phyloP scores from a whole-genome alignment of 2,113 vertebrate species.

The Felis chaus region DNA sequence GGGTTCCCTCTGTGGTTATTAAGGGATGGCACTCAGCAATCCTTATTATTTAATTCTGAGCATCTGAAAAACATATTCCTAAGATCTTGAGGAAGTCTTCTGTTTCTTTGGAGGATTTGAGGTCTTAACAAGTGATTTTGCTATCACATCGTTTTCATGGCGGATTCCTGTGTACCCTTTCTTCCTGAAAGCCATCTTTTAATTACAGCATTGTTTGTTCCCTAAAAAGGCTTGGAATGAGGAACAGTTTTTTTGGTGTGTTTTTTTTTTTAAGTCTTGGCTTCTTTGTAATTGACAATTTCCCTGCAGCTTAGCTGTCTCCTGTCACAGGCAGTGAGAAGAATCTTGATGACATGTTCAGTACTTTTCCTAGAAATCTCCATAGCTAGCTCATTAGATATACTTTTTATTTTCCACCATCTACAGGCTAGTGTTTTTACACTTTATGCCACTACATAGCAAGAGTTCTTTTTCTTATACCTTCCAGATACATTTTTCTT shows the following conservation, averaged over 20 bases:
- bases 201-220: background rate
- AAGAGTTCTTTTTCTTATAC: background rate
- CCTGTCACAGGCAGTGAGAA: background rate
- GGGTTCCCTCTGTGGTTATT: background rate
- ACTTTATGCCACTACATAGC: background rate
- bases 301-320: background rate
- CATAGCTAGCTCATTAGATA: background rate
- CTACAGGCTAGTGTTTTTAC: background rate
- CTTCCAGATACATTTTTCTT: background rate
- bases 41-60: background rate
- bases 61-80: background rate
- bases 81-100: background rate
- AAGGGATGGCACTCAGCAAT: background rate
- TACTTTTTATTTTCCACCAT: background rate
- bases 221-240: background rate
- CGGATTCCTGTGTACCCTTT: background rate
- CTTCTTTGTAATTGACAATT: constrained; percentile 1
- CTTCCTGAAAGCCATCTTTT: background rate
- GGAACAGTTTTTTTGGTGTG: background rate
- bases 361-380: background rate
- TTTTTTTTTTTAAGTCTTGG: background rate
- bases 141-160: background rate
- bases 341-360: background rate
- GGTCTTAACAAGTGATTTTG: background rate
- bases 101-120: background rate